A percentile compares a stretch with the other conserved stretches of the same genome.
Evolutionary conservation across 2,888 invertebrate species (phyloP).

Genomic region (Leucophenga maculata): DNA sequence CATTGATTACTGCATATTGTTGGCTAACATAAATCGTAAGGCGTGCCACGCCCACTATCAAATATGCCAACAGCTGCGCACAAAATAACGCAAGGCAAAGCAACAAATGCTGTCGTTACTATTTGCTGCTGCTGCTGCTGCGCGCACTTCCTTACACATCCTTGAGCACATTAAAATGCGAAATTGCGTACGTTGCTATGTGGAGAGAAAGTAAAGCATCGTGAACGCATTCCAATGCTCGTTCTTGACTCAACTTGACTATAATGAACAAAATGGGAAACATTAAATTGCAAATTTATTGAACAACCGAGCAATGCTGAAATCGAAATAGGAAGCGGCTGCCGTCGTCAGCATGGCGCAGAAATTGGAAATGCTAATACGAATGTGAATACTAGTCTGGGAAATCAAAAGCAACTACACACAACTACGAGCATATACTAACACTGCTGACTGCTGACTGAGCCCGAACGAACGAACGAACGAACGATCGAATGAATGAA

Average conservation of each 20-base stretch:
- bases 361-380: neutral
- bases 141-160: constrained; percentile 60
- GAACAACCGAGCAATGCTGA: constrained; percentile 48
- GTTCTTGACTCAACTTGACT: constrained; percentile 58
- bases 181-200: constrained; percentile 65
- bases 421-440: neutral
- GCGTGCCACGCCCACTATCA: too few species aligned
- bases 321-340: neutral
- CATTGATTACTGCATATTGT: too few species aligned
- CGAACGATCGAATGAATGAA: too few species aligned
- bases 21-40: too few species aligned
- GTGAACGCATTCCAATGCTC: neutral
- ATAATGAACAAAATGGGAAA: constrained; percentile 66
- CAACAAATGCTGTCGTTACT: too few species aligned
- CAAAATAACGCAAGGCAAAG: too few species aligned
- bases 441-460: neutral
- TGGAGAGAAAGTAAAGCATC: constrained; percentile 13
- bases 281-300: constrained; percentile 66
- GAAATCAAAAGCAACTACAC: neutral
- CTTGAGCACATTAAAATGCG: constrained; percentile 66
- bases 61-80: too few species aligned
- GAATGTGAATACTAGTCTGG: neutral
- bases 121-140: neutral
- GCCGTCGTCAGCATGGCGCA: neutral
- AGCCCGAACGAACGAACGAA: too few species aligned